phyloP scores from a whole-genome alignment of 2,113 vertebrate genomes.

The Cromileptes altivelis region DNA sequence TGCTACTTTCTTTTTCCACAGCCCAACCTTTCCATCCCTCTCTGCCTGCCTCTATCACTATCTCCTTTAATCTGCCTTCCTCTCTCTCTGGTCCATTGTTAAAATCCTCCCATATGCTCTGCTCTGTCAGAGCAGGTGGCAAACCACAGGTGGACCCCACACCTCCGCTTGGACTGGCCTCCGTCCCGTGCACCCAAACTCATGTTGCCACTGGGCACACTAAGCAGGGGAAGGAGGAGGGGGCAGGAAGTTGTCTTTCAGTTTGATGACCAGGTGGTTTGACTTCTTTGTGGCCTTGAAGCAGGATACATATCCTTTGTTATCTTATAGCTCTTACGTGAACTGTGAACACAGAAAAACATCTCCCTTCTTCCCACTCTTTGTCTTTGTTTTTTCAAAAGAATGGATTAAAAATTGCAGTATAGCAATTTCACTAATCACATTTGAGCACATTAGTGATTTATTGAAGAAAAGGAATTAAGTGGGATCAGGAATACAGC shows the following conservation, averaged over 20 bases:
- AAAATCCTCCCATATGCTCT: slow-evolving; percentile 74
- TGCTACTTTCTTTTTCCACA: neutral
- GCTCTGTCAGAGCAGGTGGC: slow-evolving; percentile 76
- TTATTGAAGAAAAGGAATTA: slow-evolving; percentile 61
- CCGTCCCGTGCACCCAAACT: slow-evolving; percentile 29
- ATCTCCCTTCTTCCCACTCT: slow-evolving; percentile 23
- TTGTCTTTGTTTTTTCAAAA: slow-evolving; percentile 32
- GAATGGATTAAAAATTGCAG: slow-evolving; percentile 41
- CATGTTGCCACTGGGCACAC: slow-evolving; percentile 27
- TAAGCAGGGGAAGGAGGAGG: slow-evolving; percentile 4
- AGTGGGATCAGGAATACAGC: slow-evolving; percentile 33
- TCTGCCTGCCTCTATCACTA: slow-evolving; percentile 2
- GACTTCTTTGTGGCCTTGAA: slow-evolving; percentile 52
- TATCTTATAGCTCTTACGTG: slow-evolving; percentile 14
- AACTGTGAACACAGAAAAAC: slow-evolving; percentile 20
- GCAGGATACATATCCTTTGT: slow-evolving; percentile 28
- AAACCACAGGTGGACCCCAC: slow-evolving; percentile 63
- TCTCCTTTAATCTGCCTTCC: slow-evolving; percentile 18
- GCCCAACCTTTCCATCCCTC: neutral
- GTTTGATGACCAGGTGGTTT: slow-evolving; percentile 17
- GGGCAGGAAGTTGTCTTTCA: slow-evolving; percentile 50
- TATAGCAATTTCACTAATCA: slow-evolving; percentile 65
- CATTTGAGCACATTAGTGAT: slow-evolving; percentile 59
- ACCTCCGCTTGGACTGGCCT: slow-evolving; percentile 59
- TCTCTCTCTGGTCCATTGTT: slow-evolving; percentile 44